Base-by-base conservation (phyloP, 23 tunicate species). In the Styela plicata region DNA sequence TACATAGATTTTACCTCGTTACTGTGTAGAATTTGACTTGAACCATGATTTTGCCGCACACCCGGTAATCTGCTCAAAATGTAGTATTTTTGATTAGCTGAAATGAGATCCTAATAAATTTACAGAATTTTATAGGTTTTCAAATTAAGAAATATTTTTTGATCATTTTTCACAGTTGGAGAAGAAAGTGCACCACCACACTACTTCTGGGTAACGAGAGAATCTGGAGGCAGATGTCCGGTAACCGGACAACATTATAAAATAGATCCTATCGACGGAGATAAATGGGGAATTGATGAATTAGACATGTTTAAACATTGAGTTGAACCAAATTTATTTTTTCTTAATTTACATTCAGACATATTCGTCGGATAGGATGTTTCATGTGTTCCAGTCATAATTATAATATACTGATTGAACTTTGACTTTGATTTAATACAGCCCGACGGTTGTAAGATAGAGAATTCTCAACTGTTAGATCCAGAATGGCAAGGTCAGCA, bases 151-250 rank as follows among this genome's bases (percentile, higher is more conserved):
- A n/a, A n/a, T n/a, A n/a, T n/a, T n/a, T n/a, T n/a, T n/a, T n/a
- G n/a, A n/a, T n/a, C n/a, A 18, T 20, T 33, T 30, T 74, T 76
- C 24, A 44, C 66, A 76, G 81, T 53, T 23, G 79, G 79, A 31
- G 64, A 74, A 16, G 78, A 84, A 2, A 87, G 89, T 33, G 89
- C 86, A 13, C 87, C 86, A 16, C 89, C 75, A 3, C 64, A 76
- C 29, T 85, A 85, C 22, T 87, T 88, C 33, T 84, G 89, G 89
- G 91, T 87, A 62, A 92, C 97, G 19, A 33, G 76, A 44, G 92
- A 92, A 26, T 33, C 80, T 5, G 97, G 97, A 2, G 97, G 97
- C 23, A 36, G 97, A 34, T 87, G 92, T 79, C 92, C 97, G 1
- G 33, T 74, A n/a, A 92, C 97, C 16, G 97, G 93, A 10, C 57